phyloP scores from a whole-genome alignment of 2,113 vertebrate species.

The Cercopithecus mona region DNA sequence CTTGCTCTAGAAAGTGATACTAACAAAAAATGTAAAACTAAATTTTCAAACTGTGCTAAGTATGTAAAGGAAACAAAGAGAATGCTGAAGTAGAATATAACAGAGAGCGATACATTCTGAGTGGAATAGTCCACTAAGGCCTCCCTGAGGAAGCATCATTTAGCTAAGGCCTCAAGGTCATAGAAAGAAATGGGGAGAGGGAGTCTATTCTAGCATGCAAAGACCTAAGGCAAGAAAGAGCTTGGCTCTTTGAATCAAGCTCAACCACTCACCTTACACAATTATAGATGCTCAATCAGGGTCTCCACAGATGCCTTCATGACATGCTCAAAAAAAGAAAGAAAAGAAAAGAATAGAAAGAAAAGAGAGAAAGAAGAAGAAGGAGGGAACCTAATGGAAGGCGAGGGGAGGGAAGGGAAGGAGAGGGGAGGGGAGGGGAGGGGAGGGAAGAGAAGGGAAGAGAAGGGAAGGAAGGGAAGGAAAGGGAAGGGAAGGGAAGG shows the following conservation, averaged over 20 bases:
- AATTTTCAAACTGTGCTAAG: neutral
- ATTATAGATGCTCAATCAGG: neutral
- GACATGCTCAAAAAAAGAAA: conserved; percentile 6
- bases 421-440: no score
- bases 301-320: neutral
- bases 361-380: no score
- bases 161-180: neutral
- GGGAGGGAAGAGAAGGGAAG: no score
- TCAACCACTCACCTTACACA: neutral
- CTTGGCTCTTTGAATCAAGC: neutral
- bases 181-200: neutral
- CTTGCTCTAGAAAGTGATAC: no score
- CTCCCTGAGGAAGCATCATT: neutral
- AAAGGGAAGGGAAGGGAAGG: neutral
- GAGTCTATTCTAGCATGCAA: neutral
- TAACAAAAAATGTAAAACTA: neutral
- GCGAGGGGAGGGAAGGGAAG: no score
- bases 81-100: neutral
- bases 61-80: neutral
- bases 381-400: no score
- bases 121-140: neutral
- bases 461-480: no score
- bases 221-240: neutral
- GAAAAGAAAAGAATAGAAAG: neutral
- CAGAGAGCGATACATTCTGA: neutral